Base-by-base conservation (phyloP, 1,140 invertebrate genomes). In the Drosophila guanche region DNA sequence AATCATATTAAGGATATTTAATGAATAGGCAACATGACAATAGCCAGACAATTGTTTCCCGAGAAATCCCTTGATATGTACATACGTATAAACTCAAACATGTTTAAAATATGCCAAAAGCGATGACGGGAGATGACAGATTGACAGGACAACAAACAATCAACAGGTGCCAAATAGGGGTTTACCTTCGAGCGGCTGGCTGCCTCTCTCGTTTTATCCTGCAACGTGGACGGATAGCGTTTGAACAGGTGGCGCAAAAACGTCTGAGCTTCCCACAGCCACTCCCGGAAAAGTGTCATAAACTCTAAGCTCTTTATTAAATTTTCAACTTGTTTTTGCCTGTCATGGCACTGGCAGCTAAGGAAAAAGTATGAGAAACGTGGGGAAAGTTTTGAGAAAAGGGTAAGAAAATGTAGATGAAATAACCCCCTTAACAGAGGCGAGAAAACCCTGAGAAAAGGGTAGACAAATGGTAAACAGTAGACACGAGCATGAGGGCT, bases 271-370 rank as follows among this genome's bases (percentile, higher is more conserved):
- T 27, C 16, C 42, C 14, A 43, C 51, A 7, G 33, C 37, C 48
- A 51, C 50, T 51, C 51, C 52, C 55, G 51, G 16, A 42, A 29
- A 56, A 47, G 59, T 74, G 70, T 56, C 70, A 74, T 74, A 74
- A 74, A 74, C 65, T 57, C 70, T 73, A 57, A 74, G 70, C 59
- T 62, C 59, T 74, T 74, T 74, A 74, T 74, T 74, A 74, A 71
- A 73, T 74, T 74, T 71, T 46, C 33, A 57, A 74, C 70, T 63
- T 37, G 59, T 59, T 65, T 53, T 47, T 47, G 59, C 37, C 52
- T 73, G 69, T 73, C 58, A 62, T 45, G 52, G 40, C 8, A 29
- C 29, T 41, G 16, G 22, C 20, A 33, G 25, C 16, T 20, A 20
- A 20, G 29, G 7, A 37, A 10, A 37, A 37, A 4, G 33, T 8